phyloP scores from a whole-genome alignment of 2,888 invertebrate genomes.

The Hyposoter dolosus region DNA sequence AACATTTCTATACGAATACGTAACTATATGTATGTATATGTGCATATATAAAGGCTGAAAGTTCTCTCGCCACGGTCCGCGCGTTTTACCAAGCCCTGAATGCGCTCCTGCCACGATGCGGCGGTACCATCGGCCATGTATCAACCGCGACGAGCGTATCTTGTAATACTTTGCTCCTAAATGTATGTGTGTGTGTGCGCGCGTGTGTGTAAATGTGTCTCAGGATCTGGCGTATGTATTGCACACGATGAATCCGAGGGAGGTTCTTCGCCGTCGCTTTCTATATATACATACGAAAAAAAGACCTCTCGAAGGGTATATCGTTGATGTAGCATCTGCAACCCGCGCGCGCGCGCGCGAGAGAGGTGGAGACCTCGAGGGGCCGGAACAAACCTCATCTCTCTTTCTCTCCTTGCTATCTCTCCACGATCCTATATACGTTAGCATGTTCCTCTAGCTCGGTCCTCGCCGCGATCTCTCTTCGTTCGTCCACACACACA shows the following conservation, averaged over 20 bases:
- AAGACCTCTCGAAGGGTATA: constrained; percentile 43
- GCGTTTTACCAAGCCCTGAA: constrained; percentile 30
- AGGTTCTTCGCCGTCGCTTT: constrained; percentile 21
- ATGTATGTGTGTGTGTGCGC: not conserved
- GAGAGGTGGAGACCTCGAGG: constrained; percentile 47
- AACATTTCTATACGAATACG: not conserved
- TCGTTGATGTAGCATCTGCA: constrained; percentile 70
- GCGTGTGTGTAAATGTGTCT: not conserved
- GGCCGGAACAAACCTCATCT: constrained; percentile 57
- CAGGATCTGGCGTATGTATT: not conserved
- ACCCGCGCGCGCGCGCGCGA: constrained; percentile 12
- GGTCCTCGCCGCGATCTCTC: constrained; percentile 55
- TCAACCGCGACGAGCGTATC: constrained; percentile 69
- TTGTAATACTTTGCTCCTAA: constrained; percentile 68
- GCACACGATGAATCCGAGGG: constrained; percentile 1
- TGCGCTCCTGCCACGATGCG: constrained; percentile 38
- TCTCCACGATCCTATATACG: constrained; percentile 31
- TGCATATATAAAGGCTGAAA: not conserved
- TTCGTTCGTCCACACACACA: constrained; percentile 18
- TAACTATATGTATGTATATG: constrained; percentile 1
- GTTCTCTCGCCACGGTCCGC: constrained; percentile 40
- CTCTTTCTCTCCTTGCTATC: constrained; percentile 27
- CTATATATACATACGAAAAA: constrained; percentile 13
- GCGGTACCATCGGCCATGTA: constrained; percentile 70
- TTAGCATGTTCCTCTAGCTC: constrained; percentile 31